Evolutionary conservation across 2,888 invertebrate species (phyloP).

Genomic region (Lithophane leautieri): DNA sequence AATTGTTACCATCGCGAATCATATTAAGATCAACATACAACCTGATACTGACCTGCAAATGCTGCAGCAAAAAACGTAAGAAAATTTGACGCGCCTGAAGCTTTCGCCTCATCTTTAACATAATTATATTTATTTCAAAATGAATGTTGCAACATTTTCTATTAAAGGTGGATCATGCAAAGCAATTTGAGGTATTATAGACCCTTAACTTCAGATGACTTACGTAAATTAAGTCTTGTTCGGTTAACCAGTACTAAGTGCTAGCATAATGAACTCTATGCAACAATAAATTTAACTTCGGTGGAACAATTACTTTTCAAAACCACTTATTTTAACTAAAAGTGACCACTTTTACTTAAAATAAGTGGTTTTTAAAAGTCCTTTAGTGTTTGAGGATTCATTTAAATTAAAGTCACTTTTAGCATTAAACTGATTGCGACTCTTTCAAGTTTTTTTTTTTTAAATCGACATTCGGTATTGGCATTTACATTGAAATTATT

Average conservation of each 20-base stretch:
- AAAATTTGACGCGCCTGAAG: too few species aligned
- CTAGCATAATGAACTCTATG: conserved; percentile 17
- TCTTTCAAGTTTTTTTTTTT: too few species aligned
- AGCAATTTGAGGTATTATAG: too few species aligned
- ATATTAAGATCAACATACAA: too few species aligned
- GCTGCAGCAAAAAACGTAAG: too few species aligned
- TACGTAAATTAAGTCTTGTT: conserved; percentile 10
- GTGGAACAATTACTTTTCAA: conserved; percentile 41
- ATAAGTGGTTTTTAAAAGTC: background rate
- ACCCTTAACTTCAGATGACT: background rate
- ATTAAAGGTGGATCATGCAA: too few species aligned
- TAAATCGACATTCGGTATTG: too few species aligned
- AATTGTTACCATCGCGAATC: too few species aligned
- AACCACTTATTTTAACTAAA: conserved; percentile 52
- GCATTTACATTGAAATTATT: background rate
- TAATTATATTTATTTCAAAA: too few species aligned
- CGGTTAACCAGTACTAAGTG: conserved; percentile 26
- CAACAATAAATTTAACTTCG: conserved; percentile 23
- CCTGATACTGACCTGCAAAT: too few species aligned
- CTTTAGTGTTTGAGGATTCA: conserved; percentile 30
- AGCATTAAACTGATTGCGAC: conserved; percentile 2
- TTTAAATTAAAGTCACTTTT: conserved; percentile 18
- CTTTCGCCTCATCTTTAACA: too few species aligned
- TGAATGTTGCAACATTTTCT: too few species aligned
- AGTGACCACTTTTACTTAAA: background rate